Evolutionary conservation across 2,888 invertebrate species (phyloP).

Genomic region (Nomada goodeniana): DNA sequence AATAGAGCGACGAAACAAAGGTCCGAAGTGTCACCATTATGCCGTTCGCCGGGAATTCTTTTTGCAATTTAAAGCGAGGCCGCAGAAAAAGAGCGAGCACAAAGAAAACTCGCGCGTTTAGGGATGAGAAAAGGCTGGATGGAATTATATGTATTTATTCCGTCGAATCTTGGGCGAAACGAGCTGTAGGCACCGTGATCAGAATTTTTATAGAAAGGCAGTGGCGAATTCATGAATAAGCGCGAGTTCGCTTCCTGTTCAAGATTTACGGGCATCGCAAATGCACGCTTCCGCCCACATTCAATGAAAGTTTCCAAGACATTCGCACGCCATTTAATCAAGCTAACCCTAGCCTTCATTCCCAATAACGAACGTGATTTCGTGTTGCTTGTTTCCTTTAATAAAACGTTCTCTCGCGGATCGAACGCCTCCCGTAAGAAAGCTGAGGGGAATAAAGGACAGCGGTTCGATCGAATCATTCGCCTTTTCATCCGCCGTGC

Average conservation of each 20-base stretch:
- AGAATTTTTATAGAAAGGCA: conserved; percentile 53
- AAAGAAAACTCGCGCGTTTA: conserved; percentile 4
- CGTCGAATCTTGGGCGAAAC: conserved; percentile 36
- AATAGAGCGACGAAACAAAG: neutral
- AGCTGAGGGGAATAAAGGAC: neutral
- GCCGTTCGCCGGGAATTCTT: neutral
- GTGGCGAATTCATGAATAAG: conserved; percentile 71
- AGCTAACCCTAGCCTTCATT: conserved; percentile 40
- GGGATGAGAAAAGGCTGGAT: neutral
- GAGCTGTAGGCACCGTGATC: conserved; percentile 32
- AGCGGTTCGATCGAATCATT: neutral
- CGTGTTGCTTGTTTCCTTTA: neutral
- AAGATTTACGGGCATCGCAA: conserved; percentile 67
- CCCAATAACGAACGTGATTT: conserved; percentile 21
- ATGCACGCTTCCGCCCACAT: conserved; percentile 72
- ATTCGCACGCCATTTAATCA: conserved; percentile 68
- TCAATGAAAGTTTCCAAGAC: conserved; percentile 64
- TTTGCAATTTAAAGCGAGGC: conserved; percentile 28
- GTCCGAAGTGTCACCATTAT: neutral
- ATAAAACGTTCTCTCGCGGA: neutral
- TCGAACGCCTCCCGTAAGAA: neutral
- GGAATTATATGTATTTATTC: conserved; percentile 23
- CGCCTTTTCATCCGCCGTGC: too few species aligned
- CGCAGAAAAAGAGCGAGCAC: neutral
- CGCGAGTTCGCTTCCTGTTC: conserved; percentile 71